These are phyloP conservation scores for Frankliniella fusca DNA, from an alignment of 2,888 invertebrate genomes.

Conservation along the genomic window DNA sequence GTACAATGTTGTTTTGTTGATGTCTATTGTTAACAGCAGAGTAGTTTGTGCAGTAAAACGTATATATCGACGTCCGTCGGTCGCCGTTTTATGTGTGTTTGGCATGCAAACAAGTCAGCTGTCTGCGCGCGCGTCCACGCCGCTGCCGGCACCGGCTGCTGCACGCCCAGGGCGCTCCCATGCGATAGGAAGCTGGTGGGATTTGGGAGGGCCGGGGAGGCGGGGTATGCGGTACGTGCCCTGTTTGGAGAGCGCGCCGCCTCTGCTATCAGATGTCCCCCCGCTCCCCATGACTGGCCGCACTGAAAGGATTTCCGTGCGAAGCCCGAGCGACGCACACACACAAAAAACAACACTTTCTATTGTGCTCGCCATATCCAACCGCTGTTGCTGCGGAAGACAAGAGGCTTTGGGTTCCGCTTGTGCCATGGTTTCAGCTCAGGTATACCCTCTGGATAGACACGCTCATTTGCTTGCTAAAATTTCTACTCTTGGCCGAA, in stretches of 20 bases:
- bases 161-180: conserved; percentile 3
- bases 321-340: too few relatives aligned
- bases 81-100: conserved; percentile 29
- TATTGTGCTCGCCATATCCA: too few relatives aligned
- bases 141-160: conserved; percentile 28
- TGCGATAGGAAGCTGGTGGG: conserved; percentile 27
- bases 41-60: not conserved
- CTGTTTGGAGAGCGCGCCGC: not conserved
- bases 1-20: too few relatives aligned
- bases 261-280: not conserved
- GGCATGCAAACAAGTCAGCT: conserved; percentile 28
- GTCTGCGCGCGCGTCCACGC: conserved; percentile 31
- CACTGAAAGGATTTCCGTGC: too few relatives aligned
- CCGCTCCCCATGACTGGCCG: too few relatives aligned
- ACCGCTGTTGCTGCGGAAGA: too few relatives aligned
- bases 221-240: conserved; percentile 21
- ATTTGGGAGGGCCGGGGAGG: conserved; percentile 27
- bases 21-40: not conserved
- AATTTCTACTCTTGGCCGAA: too few relatives aligned
- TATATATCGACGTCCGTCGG: not conserved
- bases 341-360: too few relatives aligned
- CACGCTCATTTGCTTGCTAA: too few relatives aligned
- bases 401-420: too few relatives aligned
- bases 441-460: too few relatives aligned
- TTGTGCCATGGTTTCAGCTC: too few relatives aligned